Evolutionary conservation across 2,113 vertebrate species (phyloP).

Genomic region (Hoplias malabaricus): DNA sequence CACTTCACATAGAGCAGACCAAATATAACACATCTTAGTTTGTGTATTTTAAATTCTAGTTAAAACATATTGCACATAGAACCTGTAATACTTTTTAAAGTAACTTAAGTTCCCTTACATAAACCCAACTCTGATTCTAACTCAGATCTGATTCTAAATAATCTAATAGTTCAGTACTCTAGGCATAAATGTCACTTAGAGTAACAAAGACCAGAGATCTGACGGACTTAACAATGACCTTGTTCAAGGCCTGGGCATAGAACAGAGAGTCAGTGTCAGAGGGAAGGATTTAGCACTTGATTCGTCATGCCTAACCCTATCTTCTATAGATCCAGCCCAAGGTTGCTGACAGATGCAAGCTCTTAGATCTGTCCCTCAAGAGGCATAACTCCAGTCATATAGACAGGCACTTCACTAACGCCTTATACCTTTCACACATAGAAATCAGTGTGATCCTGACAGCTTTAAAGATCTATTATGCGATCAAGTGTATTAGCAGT

Average conservation of each 20-base stretch:
- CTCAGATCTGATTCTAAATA: background rate
- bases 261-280: too few relatives aligned
- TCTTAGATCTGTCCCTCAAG: background rate
- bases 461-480: too few relatives aligned
- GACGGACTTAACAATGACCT: background rate
- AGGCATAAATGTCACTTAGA: background rate
- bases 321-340: background rate
- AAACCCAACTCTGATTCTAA: too few relatives aligned
- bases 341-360: background rate
- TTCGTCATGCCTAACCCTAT: conserved; percentile 8
- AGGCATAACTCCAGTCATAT: too few relatives aligned
- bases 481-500: too few relatives aligned
- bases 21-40: too few relatives aligned
- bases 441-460: too few relatives aligned
- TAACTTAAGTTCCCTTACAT: background rate
- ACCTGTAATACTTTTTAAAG: background rate
- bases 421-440: too few relatives aligned
- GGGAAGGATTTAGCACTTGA: background rate
- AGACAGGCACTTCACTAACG: too few relatives aligned
- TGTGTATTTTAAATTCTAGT: too few relatives aligned
- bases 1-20: too few relatives aligned
- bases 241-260: background rate
- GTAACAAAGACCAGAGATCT: background rate
- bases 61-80: too few relatives aligned
- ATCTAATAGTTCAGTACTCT: background rate